Evolutionary conservation across 2,797 vertebrate species (phyloP).

Genomic region (Novumbra hubbsi): DNA sequence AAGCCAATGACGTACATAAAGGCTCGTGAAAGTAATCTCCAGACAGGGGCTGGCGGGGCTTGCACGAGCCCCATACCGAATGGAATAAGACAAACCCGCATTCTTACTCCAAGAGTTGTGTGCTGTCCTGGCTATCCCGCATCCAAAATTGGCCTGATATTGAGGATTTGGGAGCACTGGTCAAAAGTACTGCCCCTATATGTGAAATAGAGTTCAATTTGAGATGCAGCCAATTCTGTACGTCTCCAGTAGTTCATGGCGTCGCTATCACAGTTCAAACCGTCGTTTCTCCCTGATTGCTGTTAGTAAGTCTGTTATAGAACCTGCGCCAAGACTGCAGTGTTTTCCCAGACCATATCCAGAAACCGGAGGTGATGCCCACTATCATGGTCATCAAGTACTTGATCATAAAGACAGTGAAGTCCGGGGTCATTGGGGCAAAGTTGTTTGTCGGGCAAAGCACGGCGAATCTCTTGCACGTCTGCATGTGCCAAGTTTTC

Average conservation of each 20-base stretch:
- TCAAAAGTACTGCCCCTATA: not conserved
- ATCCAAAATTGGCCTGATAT: not conserved
- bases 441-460: constrained; percentile 88
- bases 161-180: too few species aligned
- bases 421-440: constrained; percentile 93
- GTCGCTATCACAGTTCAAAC: constrained; percentile 85
- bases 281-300: constrained; percentile 95
- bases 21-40: not conserved
- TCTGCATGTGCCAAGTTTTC: constrained; percentile 94
- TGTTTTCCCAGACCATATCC: constrained; percentile 99
- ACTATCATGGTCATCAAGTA: constrained; percentile 99
- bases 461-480: constrained; percentile 91
- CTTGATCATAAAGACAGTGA: constrained; percentile 98
- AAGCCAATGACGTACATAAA: not conserved
- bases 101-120: not conserved
- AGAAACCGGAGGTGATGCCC: constrained; percentile 97
- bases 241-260: constrained; percentile 72
- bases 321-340: constrained; percentile 97
- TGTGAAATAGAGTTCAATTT: not conserved
- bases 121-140: not conserved
- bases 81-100: too few species aligned
- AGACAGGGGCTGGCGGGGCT: not conserved
- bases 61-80: not conserved
- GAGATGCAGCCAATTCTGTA: not conserved
- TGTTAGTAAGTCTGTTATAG: constrained; percentile 92